Evolutionary conservation across 30 jellyfish, hydroid and myxozoan species (phyloP), one percentile per base, ranked within the genome.

Genomic region (Pseudorhiza aurosa): DNA sequence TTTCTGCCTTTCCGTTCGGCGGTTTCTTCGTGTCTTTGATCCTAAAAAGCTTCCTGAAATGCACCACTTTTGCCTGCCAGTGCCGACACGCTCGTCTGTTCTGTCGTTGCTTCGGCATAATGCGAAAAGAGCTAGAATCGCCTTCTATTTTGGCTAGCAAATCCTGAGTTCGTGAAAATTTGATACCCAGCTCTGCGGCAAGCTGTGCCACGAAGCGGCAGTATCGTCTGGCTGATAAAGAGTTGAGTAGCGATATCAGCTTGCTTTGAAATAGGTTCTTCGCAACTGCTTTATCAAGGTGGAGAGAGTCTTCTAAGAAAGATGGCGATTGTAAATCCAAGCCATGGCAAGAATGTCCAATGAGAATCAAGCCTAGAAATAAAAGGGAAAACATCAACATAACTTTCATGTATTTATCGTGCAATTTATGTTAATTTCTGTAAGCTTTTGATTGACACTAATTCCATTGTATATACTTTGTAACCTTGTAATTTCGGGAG

Each of bases 171-270:
- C 77, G 42, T 19, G 91, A 65, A 15, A 65, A 39, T 18, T 46
- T 68, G 1, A 50, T 30, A 49, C 91, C 84, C 0, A 80, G 30
- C 49, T 68, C 49, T 35, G 25, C 40, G 10, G 91, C 56, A 4
- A 80, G 31, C 25, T 65, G 71, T n/a, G 84, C 45, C 8, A 80
- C 77, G 40, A 80, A 80, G 22, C 70, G 63, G 59, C 91, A 80
- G 32, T 80, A 69, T 14, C 84, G 37, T 17, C 84, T 18, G 7
- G 77, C 77, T 7, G 91, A 26, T 42, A 80, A 42, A 0, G 91
- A 49, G 53, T 80, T 80, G 0, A 80, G 60, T 2, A 64, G 36
- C 2, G 65, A 21, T 17, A 80, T 57, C 39, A 80, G 68, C 58
- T 64, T 80, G 42, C 84, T 77, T 15, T 65, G 4, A 28, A 80